These are phyloP conservation scores for Saccopteryx bilineata DNA, from an alignment of 2,113 vertebrate genomes.

Conservation along the genomic window DNA sequence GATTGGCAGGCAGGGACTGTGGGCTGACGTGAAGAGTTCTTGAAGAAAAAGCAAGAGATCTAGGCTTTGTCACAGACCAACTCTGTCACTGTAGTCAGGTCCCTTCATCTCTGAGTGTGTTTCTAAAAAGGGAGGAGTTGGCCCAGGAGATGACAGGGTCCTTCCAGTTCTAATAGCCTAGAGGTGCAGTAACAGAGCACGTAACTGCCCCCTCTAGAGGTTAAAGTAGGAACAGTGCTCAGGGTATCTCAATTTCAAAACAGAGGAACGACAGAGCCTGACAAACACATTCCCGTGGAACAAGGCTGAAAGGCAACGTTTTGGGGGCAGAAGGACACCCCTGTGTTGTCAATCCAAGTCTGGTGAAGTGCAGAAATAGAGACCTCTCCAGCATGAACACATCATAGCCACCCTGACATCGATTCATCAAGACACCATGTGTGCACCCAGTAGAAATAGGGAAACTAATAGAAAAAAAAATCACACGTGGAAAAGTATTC, in stretches of 20 bases:
- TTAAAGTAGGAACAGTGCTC: not conserved
- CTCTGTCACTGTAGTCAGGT: not conserved
- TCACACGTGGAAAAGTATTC: not conserved
- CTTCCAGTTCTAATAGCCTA: not conserved
- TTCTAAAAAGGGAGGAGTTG: not conserved
- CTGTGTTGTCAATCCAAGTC: not conserved
- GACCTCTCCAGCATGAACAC: not conserved
- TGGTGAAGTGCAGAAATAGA: not conserved
- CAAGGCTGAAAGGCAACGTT: not conserved
- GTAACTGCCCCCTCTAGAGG: slow-evolving; percentile 57
- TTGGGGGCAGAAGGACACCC: not conserved
- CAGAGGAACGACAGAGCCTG: not conserved
- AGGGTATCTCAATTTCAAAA: not conserved
- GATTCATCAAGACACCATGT: not conserved
- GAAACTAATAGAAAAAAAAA: not conserved
- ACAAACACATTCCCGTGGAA: rapidly evolving
- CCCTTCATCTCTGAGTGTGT: not conserved
- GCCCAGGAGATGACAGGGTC: not conserved
- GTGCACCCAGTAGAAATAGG: not conserved
- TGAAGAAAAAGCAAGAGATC: not conserved
- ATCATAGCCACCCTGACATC: not conserved
- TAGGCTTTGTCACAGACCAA: slow-evolving; percentile 17
- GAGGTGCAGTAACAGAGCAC: not conserved
- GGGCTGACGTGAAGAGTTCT: not conserved
- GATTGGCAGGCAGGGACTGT: not conserved